phyloP scores from a whole-genome alignment of 2,888 invertebrate species.

The Gortyna flavago region DNA sequence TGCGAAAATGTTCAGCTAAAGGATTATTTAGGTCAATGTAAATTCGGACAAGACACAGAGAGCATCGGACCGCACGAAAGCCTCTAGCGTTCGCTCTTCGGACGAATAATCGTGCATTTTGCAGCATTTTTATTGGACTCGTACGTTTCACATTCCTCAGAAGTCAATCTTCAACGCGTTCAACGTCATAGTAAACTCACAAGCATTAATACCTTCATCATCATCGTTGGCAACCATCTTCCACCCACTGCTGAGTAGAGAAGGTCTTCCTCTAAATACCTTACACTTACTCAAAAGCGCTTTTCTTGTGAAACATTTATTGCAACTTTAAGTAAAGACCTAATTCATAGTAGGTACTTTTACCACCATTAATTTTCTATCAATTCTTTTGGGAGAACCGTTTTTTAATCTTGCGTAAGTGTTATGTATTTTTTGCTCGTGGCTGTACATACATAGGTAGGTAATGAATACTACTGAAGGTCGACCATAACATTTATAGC shows the following conservation, averaged over 20 bases:
- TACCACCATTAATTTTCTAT: neutral
- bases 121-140: neutral
- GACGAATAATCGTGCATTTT: slow-evolving; percentile 7
- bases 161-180: neutral
- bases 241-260: neutral
- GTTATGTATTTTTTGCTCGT: too few relatives aligned
- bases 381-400: neutral
- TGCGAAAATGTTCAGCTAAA: too few relatives aligned
- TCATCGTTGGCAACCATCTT: neutral
- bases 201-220: neutral
- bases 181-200: neutral
- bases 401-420: neutral
- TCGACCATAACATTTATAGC: accelerated
- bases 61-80: neutral
- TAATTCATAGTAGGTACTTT: too few relatives aligned
- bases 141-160: neutral
- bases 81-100: neutral
- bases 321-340: too few relatives aligned
- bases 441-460: neutral
- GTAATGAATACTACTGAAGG: too few relatives aligned
- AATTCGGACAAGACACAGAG: neutral
- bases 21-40: neutral
- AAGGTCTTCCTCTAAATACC: neutral
- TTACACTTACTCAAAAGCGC: neutral
- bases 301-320: neutral